Evolutionary conservation across 2,113 vertebrate genomes (phyloP).

Genomic region (Sylvilagus bachmani): DNA sequence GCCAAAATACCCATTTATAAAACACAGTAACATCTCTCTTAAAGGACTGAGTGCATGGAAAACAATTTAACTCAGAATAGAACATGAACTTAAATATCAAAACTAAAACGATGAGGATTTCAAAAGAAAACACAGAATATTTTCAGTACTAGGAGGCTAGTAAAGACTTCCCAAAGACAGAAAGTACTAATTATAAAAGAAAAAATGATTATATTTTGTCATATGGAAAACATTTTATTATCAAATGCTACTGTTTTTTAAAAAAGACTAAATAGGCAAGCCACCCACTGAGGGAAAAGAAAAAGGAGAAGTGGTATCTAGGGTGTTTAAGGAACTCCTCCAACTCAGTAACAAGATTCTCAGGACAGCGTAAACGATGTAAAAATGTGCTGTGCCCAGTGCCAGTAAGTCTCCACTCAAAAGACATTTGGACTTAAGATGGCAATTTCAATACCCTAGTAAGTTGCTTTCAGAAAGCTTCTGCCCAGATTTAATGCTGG

Average conservation of each 20-base stretch:
- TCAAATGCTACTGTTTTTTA: neutral
- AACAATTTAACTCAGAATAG: neutral
- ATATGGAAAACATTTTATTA: slow-evolving; percentile 24
- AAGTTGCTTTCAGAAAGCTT: slow-evolving; percentile 48
- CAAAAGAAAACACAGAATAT: slow-evolving; percentile 26
- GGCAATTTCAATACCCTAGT: neutral
- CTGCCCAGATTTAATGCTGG: slow-evolving; percentile 25
- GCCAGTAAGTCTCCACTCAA: neutral
- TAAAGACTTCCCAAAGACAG: slow-evolving; percentile 7
- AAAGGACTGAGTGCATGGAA: neutral
- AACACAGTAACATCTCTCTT: neutral
- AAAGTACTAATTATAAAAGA: slow-evolving; percentile 7
- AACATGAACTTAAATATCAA: neutral
- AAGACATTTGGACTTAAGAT: slow-evolving; percentile 14
- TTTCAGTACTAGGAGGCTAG: neutral
- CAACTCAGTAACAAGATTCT: neutral
- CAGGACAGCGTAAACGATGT: neutral
- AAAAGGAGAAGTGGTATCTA: neutral
- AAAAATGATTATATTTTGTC: neutral
- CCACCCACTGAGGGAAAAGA: neutral
- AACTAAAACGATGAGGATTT: slow-evolving; percentile 1
- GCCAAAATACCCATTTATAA: slow-evolving; percentile 19
- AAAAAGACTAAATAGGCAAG: neutral
- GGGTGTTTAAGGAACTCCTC: neutral
- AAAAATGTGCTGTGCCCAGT: neutral